Base-by-base conservation (phyloP, 2,113 vertebrate genomes). In the Gasterosteus aculeatus region DNA sequence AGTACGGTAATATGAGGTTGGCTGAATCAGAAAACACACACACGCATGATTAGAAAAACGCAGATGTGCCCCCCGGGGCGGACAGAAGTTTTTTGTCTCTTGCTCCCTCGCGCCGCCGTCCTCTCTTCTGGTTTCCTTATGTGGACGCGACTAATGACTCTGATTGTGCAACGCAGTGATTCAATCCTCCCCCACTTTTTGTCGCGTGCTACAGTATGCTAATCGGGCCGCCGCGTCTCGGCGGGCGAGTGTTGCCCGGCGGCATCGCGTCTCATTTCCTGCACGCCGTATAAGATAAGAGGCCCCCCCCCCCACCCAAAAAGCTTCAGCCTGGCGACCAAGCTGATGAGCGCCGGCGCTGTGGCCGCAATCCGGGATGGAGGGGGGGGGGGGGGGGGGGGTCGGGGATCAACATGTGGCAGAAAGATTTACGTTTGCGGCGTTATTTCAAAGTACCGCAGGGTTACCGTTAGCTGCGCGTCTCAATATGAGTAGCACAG, bases 271-370 rank as follows among this genome's bases (percentile, higher is more conserved):
- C 83, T 88, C 78, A 88, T 90, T 89, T 88, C 84, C 89, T 79
- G 75, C 64, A 10, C 31, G 49, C 75, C 83, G 75, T 82, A 87
- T 85, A 80, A 91, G 89, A 88, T 84, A 85, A 78, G 82, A 75
- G 68, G 72, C 69, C 80, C 22, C 41, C 63, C n/a, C n/a, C n/a
- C n/a, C n/a, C n/a, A n/a, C n/a, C n/a, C n/a, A 26, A 26, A 66
- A 69, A 69, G 53, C 49, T 11, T 22, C 64, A 1, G 5, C 54
- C 19, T 69, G 3, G 46, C 78, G 71, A 83, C 78, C 79, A 76
- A 69, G 87, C 71, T 80, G 80, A 84, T 75, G 88, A 85, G 29
- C 65, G 46, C 22, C 54, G 11, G 67, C 51, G 69, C 41, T 31
- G 59, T 56, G 75, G 60, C 60, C 22, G 47, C 41, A 76, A 72